A percentile compares a stretch with the other conserved stretches of the same genome.
These are phyloP conservation scores for Trichogramma dendrolimi DNA, from an alignment of 2,888 invertebrate genomes.

Conservation along the genomic window DNA sequence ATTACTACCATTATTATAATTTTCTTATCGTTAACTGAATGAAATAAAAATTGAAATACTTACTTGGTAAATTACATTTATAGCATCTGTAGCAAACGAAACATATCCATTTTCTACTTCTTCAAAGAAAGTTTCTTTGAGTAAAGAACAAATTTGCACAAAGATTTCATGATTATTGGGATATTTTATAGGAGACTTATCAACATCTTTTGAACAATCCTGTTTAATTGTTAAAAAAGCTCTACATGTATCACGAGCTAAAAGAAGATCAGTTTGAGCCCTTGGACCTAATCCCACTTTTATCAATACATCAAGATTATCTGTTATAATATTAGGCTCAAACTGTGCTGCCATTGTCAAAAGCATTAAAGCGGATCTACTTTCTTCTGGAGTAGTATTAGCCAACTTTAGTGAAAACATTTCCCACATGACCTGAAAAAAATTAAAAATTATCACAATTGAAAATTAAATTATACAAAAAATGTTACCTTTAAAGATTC, in stretches of 20 bases:
- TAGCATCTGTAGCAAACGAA: conserved; percentile 58
- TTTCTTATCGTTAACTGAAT: background rate
- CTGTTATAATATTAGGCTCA: conserved; percentile 60
- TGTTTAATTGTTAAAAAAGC: conserved; percentile 56
- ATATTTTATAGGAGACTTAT: conserved; percentile 49
- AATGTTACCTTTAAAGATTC: conserved; percentile 41
- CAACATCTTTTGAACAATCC: conserved; percentile 43
- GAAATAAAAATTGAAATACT: conserved; percentile 23
- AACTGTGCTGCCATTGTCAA: conserved; percentile 71
- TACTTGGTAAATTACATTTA: conserved; percentile 61
- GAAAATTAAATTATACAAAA: background rate
- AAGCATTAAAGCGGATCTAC: conserved; percentile 70
- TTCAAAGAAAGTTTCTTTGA: conserved; percentile 53
- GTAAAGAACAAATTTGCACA: conserved; percentile 51
- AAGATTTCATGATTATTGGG: conserved; percentile 58
- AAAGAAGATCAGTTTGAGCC: conserved; percentile 54
- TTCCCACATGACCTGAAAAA: conserved; percentile 75
- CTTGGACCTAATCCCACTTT: conserved; percentile 64
- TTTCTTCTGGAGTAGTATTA: conserved; percentile 66
- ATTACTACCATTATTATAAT: conserved; percentile 5
- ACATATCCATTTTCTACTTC: conserved; percentile 55
- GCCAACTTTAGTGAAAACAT: conserved; percentile 72
- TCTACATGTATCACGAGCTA: conserved; percentile 60
- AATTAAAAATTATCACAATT: conserved; percentile 32
- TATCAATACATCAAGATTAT: conserved; percentile 72